These are phyloP conservation scores for Drosophila suboccidentalis DNA, from an alignment of 2,888 invertebrate species.

Conservation along the genomic window DNA sequence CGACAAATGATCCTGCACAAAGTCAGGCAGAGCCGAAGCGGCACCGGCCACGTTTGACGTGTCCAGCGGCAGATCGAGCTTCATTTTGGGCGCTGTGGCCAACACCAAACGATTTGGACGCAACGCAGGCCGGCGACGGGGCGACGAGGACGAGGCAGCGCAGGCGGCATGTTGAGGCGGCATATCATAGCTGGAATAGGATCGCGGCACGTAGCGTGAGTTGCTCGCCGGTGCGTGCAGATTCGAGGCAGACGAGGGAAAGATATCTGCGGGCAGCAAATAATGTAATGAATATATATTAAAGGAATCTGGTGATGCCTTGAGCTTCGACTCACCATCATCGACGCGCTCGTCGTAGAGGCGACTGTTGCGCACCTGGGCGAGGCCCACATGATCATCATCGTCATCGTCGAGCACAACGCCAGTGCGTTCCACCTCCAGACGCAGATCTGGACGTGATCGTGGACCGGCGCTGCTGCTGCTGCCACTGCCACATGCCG, in stretches of 20 bases:
- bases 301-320: not conserved
- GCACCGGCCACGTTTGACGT: conserved; percentile 61
- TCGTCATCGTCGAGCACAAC: conserved; percentile 56
- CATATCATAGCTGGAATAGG: conserved; percentile 85
- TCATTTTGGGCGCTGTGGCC: conserved; percentile 74
- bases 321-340: conserved; percentile 51
- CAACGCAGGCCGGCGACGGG: conserved; percentile 59
- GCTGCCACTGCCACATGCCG: conserved; percentile 61
- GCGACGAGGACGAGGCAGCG: conserved; percentile 42
- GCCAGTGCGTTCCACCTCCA: conserved; percentile 47
- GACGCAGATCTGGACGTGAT: conserved; percentile 51
- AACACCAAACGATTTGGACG: conserved; percentile 79
- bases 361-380: conserved; percentile 68
- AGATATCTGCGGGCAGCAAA: conserved; percentile 49
- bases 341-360: conserved; percentile 71
- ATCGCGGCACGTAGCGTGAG: conserved; percentile 83
- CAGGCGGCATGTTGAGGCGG: conserved; percentile 71
- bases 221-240: conserved; percentile 41
- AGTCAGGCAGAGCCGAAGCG: conserved; percentile 90
- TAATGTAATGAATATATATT: not conserved
- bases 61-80: conserved; percentile 78
- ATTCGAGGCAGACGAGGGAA: conserved; percentile 61
- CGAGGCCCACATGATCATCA: conserved; percentile 60
- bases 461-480: conserved; percentile 15
- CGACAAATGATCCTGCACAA: conserved; percentile 95